These are phyloP conservation scores for Labrus mixtus DNA, from an alignment of 2,113 vertebrate genomes.

Conservation along the genomic window DNA sequence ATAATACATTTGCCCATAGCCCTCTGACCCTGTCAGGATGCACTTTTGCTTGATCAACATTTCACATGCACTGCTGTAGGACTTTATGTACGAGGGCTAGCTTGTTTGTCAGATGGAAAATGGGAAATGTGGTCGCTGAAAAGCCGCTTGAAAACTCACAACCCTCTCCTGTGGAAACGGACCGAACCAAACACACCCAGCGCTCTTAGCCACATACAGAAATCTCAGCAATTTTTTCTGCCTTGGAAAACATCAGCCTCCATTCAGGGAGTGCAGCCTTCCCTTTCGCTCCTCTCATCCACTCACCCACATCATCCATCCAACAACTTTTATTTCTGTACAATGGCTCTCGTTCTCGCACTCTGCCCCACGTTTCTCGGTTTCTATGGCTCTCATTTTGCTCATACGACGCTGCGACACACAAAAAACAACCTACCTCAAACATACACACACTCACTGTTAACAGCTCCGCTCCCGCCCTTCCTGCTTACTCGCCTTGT, in stretches of 20 bases:
- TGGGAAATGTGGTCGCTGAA: constrained; percentile 36
- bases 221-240: constrained; percentile 57
- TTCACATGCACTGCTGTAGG: constrained; percentile 28
- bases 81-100: constrained; percentile 6
- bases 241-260: constrained; percentile 49
- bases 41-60: constrained; percentile 49
- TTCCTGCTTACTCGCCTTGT: neutral
- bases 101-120: constrained; percentile 54
- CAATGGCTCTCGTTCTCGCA: constrained; percentile 40
- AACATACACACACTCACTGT: neutral
- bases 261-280: constrained; percentile 51
- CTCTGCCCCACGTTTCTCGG: constrained; percentile 28
- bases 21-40: constrained; percentile 36
- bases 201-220: constrained; percentile 45
- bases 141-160: constrained; percentile 21
- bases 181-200: constrained; percentile 37
- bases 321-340: constrained; percentile 13
- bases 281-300: constrained; percentile 34
- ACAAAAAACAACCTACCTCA: neutral
- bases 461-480: neutral
- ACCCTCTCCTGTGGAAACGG: constrained; percentile 35
- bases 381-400: constrained; percentile 47
- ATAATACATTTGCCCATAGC: constrained; percentile 6
- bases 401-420: neutral
- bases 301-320: constrained; percentile 53